These are phyloP conservation scores for Amphiprion ocellaris DNA, from an alignment of 2,113 vertebrate genomes.

Conservation along the genomic window DNA sequence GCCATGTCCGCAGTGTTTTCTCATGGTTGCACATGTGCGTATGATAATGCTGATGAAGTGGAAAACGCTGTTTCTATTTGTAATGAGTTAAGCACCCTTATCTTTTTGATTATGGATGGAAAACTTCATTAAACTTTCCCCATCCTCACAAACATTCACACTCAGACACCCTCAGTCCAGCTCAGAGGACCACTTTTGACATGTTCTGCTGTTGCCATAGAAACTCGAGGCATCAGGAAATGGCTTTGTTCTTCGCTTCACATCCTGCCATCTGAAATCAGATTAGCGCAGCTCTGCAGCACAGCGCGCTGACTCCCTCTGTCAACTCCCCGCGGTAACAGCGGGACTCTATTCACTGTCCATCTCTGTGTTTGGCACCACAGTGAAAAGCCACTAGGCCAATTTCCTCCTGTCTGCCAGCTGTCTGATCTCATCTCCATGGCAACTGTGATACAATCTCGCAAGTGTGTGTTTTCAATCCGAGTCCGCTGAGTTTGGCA, in stretches of 20 bases:
- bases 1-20: conserved; percentile 9
- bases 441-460: conserved; percentile 80
- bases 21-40: conserved; percentile 11
- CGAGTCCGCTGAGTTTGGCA: conserved; percentile 44
- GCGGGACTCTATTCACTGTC: conserved; percentile 53
- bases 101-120: conserved; percentile 20
- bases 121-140: conserved; percentile 40
- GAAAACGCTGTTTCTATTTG: conserved; percentile 6
- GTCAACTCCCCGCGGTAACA: conserved; percentile 65
- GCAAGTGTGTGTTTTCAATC: conserved; percentile 59
- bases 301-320: conserved; percentile 75
- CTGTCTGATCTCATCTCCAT: conserved; percentile 78
- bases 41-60: conserved; percentile 20
- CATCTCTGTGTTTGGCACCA: conserved; percentile 51
- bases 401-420: conserved; percentile 74
- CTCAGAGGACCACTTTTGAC: conserved; percentile 19
- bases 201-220: conserved; percentile 50
- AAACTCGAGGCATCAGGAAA: conserved; percentile 71
- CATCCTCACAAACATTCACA: conserved; percentile 14
- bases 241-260: conserved; percentile 47
- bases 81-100: background rate
- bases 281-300: conserved; percentile 36
- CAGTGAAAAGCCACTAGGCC: conserved; percentile 50
- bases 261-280: conserved; percentile 58
- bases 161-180: background rate